phyloP scores from a whole-genome alignment of 2,888 invertebrate species.

The Invenusta paracnida region DNA sequence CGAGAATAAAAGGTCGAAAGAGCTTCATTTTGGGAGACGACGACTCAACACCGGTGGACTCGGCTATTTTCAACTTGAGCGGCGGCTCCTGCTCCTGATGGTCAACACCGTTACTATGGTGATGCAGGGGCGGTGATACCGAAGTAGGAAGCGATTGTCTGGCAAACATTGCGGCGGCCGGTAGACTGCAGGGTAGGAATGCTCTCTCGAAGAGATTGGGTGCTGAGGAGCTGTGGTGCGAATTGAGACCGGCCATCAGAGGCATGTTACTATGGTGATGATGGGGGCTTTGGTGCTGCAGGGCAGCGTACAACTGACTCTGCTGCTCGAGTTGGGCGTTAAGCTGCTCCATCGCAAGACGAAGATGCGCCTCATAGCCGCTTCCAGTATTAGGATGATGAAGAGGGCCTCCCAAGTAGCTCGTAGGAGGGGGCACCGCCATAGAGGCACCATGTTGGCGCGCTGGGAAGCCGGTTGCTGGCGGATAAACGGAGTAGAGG shows the following conservation, averaged over 20 bases:
- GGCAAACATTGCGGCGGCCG: not conserved
- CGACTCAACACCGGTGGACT: not conserved
- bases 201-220: not conserved
- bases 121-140: not conserved
- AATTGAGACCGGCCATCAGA: not conserved
- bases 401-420: not conserved
- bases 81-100: not conserved
- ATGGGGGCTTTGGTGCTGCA: not conserved
- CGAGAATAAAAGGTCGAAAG: not conserved
- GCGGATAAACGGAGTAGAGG: not conserved
- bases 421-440: not conserved
- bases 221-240: not conserved
- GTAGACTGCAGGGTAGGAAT: not conserved
- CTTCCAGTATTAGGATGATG: not conserved
- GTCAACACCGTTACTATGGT: not conserved
- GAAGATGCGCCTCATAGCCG: slow-evolving; percentile 13
- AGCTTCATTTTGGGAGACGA: not conserved
- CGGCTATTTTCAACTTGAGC: not conserved
- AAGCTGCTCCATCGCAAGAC: not conserved
- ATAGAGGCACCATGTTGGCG: not conserved
- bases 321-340: not conserved
- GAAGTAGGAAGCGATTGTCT: not conserved
- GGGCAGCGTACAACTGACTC: not conserved
- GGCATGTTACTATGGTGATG: too few species aligned
- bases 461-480: not conserved